phyloP scores from a whole-genome alignment of 2,797 vertebrate genomes.

The Melanotaenia trifasciata region DNA sequence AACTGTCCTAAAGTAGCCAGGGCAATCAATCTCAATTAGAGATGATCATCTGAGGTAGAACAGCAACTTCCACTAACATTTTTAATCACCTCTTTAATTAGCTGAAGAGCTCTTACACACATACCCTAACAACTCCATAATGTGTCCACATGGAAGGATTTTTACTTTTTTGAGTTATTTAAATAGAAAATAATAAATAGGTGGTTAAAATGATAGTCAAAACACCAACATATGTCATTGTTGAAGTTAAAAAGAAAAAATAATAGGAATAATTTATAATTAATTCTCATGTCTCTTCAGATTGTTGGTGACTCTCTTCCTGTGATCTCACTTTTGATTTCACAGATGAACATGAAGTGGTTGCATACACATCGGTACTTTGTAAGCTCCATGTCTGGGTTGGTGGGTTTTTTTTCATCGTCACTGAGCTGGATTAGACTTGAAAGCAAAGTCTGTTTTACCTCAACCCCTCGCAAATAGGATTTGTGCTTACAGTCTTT shows the following conservation, averaged over 20 bases:
- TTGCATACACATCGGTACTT: not conserved
- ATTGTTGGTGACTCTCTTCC: not conserved
- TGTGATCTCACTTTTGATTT: constrained; percentile 18
- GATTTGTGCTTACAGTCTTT: constrained; percentile 55
- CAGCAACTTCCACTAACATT: constrained; percentile 26
- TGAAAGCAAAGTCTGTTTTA: constrained; percentile 55
- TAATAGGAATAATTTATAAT: not conserved
- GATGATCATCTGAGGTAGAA: constrained; percentile 35
- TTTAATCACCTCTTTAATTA: constrained; percentile 59
- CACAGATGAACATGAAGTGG: not conserved
- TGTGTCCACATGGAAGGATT: constrained; percentile 23
- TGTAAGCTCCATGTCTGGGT: constrained; percentile 16
- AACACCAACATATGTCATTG: not conserved
- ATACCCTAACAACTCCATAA: constrained; percentile 12
- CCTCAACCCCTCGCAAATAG: constrained; percentile 57
- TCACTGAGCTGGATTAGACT: constrained; percentile 68
- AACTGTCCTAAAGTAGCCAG: not conserved
- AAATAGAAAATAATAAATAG: constrained; percentile 16
- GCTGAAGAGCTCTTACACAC: constrained; percentile 24
- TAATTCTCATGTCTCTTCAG: not conserved
- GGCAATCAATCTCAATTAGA: constrained; percentile 26
- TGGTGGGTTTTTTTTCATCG: constrained; percentile 40
- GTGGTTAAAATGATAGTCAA: not conserved
- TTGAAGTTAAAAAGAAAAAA: not conserved
- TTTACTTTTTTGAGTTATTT: not conserved